Percentiles rank a stretch among this genome's conserved stretches.
Evolutionary conservation across 2,797 vertebrate genomes (phyloP).

Genomic region (Arctocebus calabarensis): DNA sequence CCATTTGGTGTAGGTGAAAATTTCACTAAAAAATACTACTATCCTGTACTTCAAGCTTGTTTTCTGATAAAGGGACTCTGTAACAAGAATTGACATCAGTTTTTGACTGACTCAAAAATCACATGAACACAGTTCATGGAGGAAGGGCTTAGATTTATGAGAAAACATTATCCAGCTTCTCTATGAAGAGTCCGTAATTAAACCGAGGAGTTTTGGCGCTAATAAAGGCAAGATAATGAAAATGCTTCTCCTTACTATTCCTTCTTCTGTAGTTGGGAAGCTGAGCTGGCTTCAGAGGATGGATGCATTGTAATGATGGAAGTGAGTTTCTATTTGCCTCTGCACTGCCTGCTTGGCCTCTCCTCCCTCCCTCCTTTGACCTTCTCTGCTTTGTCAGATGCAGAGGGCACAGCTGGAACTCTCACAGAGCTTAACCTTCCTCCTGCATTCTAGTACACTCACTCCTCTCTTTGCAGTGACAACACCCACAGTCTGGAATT

Average conservation of each 20-base stretch:
- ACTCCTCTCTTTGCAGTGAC: background rate
- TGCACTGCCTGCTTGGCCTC: background rate
- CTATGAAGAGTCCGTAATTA: background rate
- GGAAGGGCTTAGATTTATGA: background rate
- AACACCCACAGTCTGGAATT: background rate
- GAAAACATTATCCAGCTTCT: background rate
- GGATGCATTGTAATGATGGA: background rate
- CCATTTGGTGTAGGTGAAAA: background rate
- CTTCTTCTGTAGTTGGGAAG: background rate
- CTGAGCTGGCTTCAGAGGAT: background rate
- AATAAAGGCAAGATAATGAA: background rate
- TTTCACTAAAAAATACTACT: background rate
- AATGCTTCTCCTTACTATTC: background rate
- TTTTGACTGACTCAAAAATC: background rate
- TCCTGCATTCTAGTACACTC: background rate
- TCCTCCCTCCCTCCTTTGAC: accelerated
- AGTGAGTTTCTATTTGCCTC: background rate
- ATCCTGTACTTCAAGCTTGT: background rate
- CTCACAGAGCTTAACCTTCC: background rate
- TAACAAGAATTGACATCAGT: background rate
- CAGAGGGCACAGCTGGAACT: background rate
- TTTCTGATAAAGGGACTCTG: background rate
- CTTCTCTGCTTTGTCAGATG: background rate
- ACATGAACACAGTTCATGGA: background rate
- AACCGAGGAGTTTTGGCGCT: background rate